phyloP scores from a whole-genome alignment of 2,113 vertebrate species.

The Vombatus ursinus region DNA sequence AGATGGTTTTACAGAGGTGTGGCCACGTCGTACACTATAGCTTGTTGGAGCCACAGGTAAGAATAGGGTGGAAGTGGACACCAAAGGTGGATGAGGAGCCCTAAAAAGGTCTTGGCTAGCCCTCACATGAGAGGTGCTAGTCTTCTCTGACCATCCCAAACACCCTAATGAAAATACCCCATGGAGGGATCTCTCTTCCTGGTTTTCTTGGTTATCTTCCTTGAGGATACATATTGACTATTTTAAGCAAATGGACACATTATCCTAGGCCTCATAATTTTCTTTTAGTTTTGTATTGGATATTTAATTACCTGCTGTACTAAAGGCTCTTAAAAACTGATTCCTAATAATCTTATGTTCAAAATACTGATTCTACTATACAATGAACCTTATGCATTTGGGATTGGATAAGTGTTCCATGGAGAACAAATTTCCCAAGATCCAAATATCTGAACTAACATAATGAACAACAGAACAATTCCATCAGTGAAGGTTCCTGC shows the following conservation, averaged over 20 bases:
- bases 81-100: not conserved
- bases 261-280: not conserved
- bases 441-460: not conserved
- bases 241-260: not conserved
- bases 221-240: not conserved
- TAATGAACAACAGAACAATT: not conserved
- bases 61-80: not conserved
- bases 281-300: not conserved
- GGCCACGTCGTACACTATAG: not conserved
- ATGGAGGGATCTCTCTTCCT: not conserved
- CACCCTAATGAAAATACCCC: not conserved
- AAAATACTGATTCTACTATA: not conserved
- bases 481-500: not conserved
- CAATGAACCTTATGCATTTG: not conserved
- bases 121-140: not conserved
- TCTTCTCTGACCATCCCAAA: not conserved
- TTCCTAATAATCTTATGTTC: not conserved
- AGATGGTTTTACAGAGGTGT: not conserved
- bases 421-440: not conserved
- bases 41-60: not conserved
- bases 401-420: not conserved
- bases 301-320: not conserved
- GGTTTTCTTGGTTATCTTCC: not conserved
- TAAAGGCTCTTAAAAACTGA: not conserved
- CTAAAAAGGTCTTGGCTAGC: too few species aligned